A percentile compares a stretch with the other conserved stretches of the same genome.
Evolutionary conservation across 2,797 vertebrate species (phyloP).

Genomic region (Aeoliscus strigatus): DNA sequence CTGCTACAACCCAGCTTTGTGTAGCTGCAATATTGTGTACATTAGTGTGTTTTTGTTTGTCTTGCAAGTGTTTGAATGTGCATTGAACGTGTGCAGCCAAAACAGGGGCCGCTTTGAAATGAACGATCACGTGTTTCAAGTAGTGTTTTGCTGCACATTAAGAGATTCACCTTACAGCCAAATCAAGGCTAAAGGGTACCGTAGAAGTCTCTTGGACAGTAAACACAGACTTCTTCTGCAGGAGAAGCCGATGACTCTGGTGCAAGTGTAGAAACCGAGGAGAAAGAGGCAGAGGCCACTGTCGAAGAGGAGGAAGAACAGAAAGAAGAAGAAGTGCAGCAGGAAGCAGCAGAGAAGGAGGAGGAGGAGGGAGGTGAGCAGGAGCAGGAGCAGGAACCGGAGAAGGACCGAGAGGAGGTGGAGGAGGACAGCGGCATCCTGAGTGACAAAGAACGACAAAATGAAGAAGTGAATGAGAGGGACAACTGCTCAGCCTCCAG

Average conservation of each 20-base stretch:
- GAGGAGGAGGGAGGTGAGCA: conserved; percentile 50
- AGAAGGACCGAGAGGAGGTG: conserved; percentile 40
- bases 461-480: conserved; percentile 93
- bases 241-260: conserved; percentile 53
- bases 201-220: no score
- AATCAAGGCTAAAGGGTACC: no score
- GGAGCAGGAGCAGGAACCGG: conserved; percentile 27
- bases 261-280: conserved; percentile 49
- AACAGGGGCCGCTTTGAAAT: conserved; percentile 39
- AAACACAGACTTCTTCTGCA: conserved; percentile 23
- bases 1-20: conserved; percentile 51
- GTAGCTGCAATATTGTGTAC: conserved; percentile 42
- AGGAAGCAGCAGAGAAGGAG: conserved; percentile 16
- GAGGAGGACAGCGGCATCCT: conserved; percentile 84
- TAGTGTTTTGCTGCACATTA: no score
- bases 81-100: conserved; percentile 12
- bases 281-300: conserved; percentile 31
- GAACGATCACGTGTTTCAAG: conserved; percentile 6
- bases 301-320: conserved; percentile 42
- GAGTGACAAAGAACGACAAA: conserved; percentile 93
- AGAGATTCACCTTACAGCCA: no score
- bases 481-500: conserved; percentile 96
- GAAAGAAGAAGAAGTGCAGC: conserved; percentile 32
- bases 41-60: conserved; percentile 49
- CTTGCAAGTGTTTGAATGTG: conserved; percentile 2